Evolutionary conservation across 2,797 vertebrate species (phyloP).

Genomic region (Nasua narica): DNA sequence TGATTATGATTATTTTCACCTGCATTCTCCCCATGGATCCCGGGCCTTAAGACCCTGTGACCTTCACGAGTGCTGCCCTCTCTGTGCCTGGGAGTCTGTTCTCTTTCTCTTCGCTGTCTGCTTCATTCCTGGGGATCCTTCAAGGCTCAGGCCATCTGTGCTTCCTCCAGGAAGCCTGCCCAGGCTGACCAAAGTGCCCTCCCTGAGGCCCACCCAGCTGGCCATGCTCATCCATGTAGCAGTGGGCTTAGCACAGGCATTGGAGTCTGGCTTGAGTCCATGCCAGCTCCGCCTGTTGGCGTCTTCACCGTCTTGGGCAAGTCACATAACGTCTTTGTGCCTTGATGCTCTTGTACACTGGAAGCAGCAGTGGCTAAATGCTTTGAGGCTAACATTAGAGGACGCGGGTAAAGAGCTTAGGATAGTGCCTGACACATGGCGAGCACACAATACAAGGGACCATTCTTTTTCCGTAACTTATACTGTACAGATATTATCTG

Average conservation of each 20-base stretch:
- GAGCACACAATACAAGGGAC: not conserved
- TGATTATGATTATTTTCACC: not conserved
- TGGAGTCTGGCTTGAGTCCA: not conserved
- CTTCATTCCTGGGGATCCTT: not conserved
- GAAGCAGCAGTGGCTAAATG: not conserved
- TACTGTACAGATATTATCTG: not conserved
- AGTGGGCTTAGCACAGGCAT: rapidly evolving
- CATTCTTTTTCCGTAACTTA: not conserved
- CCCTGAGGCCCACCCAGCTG: rapidly evolving
- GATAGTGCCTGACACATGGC: rapidly evolving
- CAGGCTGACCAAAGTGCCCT: not conserved
- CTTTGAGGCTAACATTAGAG: not conserved
- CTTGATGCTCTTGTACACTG: not conserved
- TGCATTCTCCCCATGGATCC: rapidly evolving
- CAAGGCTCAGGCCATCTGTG: not conserved
- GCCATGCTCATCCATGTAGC: not conserved
- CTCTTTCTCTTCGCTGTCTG: not conserved
- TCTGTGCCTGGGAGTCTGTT: not conserved
- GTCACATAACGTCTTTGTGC: not conserved
- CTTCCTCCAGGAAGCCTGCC: not conserved
- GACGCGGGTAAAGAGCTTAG: not conserved
- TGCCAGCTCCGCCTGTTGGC: not conserved
- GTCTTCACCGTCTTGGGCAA: not conserved
- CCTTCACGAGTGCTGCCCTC: not conserved
- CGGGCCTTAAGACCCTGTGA: no score